A percentile compares a stretch with the other conserved stretches of the same genome.
Evolutionary conservation across 1,140 invertebrate species (phyloP).

Genomic region (Coenobita brevimanus): DNA sequence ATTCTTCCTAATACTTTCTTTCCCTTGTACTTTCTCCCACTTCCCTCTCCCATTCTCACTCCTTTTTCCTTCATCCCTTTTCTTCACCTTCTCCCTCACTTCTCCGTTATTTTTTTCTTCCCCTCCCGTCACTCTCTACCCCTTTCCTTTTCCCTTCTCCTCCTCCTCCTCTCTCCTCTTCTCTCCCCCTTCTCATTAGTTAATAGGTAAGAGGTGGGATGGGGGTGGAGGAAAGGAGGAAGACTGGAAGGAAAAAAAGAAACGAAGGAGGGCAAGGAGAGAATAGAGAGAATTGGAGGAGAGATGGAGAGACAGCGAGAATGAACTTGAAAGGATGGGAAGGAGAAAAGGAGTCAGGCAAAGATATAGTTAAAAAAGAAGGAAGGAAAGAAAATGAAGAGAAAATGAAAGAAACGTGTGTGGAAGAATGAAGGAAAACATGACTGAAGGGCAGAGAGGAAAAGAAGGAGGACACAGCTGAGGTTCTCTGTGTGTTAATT

Average conservation of each 20-base stretch:
- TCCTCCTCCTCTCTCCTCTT: no score
- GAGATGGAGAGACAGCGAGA: not conserved
- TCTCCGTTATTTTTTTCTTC: not conserved
- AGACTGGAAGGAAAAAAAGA: not conserved
- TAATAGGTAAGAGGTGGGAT: no score
- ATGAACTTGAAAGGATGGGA: not conserved
- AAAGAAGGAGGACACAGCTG: not conserved
- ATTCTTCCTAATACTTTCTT: not conserved
- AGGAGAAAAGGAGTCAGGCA: not conserved
- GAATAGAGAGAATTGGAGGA: not conserved
- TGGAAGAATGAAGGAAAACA: not conserved
- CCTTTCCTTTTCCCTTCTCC: not conserved
- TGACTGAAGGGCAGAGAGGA: not conserved
- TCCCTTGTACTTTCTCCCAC: not conserved
- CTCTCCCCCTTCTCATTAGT: no score
- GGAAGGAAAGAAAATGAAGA: not conserved
- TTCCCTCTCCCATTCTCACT: not conserved
- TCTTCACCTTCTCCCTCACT: not conserved
- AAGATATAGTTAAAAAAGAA: not conserved
- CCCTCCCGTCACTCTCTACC: not conserved
- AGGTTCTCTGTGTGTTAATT: no score
- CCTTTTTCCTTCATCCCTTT: no score
- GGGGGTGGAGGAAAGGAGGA: no score
- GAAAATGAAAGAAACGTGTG: no score
- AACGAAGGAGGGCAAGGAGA: not conserved